Evolutionary conservation across 92 coral and sea anemone species (phyloP), one percentile per base, ranked within the genome.

Genomic region (Chrysogorgia sp.): DNA sequence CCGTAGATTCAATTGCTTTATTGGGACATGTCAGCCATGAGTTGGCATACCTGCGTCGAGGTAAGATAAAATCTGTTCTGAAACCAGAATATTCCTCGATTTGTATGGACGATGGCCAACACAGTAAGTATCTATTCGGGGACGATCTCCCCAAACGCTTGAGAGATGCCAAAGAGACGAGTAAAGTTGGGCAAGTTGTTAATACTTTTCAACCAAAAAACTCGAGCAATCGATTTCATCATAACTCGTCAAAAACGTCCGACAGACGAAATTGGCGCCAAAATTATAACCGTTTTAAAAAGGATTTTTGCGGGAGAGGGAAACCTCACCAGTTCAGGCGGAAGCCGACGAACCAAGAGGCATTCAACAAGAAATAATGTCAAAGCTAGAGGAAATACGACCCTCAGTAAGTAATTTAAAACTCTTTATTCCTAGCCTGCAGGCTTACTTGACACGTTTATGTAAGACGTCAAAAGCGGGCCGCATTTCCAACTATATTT

Each of bases 1-100:
- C 21, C 14, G 69, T 49, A 23, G 82, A 65, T 35, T 71, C 82
- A n/a, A 50, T 77, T 21, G 82, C 74, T 31, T 55, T 77, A 6
- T 24, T 77, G 6, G 82, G 82, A 5, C 82, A 77, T 40, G 56
- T 68, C 15, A 58, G 32, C 13, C 55, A 55, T 10, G 82, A 50
- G 0, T 33, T 77, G 35, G 58, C 82, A 2, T 7, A 19, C 12
- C n/a, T 58, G 10, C 58, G 82, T 9, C 29, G 74, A 14, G 53
- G 32, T 13, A 20, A 45, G 58, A 77, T 77, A 20, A 77, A 62
- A 60, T 23, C 24, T 12, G 24, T 20, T 12, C 24, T 12, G 20
- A 56, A 12, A 20, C n/a, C 19, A 12, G 82, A 77, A 31, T 77
- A 34, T 25, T 55, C 72, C 0, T 14, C 72, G 13, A n/a, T 77